Base-by-base conservation (phyloP, 2,888 invertebrate genomes). In the Troilus luridus region DNA sequence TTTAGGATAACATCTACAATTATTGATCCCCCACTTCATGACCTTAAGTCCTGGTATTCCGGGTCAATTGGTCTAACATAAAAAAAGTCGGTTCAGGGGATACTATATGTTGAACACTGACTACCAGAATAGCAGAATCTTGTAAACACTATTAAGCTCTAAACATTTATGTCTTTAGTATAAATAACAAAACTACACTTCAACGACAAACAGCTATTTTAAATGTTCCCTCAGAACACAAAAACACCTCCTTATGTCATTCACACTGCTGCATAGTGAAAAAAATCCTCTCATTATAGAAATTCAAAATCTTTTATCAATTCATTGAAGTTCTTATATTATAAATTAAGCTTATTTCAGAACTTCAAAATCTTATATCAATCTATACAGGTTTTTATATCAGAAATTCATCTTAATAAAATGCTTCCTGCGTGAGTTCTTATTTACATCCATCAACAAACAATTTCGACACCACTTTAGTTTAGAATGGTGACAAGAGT, bases 1-100 rank as follows among this genome's bases (percentile, higher is more conserved):
- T 96, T 96, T 56, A 97, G 96, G 0, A 98, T 99, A 77, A 98
- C 97, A 93, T 97, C 96, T 56, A 98, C 93, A 0, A 98, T 98
- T 93, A 98, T 96, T 77, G 8, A 10, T 77, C 27, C 41, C 14
- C 72, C 72, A 1, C 41, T 77, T 8, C 17, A 7, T 41, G 27
- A 77, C 19, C 27, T 27, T 1, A 77, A 17, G 19, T 77, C 72
- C 7, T 77, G 17, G 41, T 77, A 77, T 77, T 77, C 72, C 41
- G 17, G 41, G 19, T 41, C 10, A 17, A 77, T 77, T 41, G 17
- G 6, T 77, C 72, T 17, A 6, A 21, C 21, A 17, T 17, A 41
- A 17, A 41, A 27, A 77, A 17, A 77, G 10, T 0, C 1, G 6
- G 0, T 14, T 6, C 1, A 17, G 14, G 1, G 72, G 72, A 72